Evolutionary conservation across 2,113 vertebrate species (phyloP).

Genomic region (Notothenia rossii): DNA sequence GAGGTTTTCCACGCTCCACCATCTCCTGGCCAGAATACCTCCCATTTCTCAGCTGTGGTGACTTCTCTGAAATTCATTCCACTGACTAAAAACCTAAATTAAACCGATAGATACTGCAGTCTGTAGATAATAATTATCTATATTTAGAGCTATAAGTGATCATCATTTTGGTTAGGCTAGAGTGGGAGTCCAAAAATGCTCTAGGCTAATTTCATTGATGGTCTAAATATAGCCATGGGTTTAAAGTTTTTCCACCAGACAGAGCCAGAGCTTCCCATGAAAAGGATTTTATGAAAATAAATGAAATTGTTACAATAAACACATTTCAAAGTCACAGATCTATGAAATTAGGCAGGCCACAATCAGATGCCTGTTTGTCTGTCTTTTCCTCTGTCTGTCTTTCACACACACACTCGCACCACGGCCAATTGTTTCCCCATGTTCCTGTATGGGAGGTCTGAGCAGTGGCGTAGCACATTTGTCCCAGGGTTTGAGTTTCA

Average conservation of each 20-base stretch:
- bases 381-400: conserved; percentile 39
- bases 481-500: conserved; percentile 46
- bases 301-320: conserved; percentile 67
- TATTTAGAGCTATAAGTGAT: conserved; percentile 75
- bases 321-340: conserved; percentile 67
- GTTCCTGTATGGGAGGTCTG: conserved; percentile 52
- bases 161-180: conserved; percentile 73
- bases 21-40: conserved; percentile 60
- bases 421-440: conserved; percentile 47
- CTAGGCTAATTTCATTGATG: conserved; percentile 67
- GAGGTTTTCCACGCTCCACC: conserved; percentile 60
- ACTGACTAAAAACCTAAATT: conserved; percentile 69
- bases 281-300: conserved; percentile 65
- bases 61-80: conserved; percentile 63
- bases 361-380: conserved; percentile 58
- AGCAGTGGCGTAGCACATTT: conserved; percentile 46
- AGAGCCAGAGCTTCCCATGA: conserved; percentile 44
- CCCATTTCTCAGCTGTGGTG: conserved; percentile 66
- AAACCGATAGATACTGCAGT: conserved; percentile 72
- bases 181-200: conserved; percentile 42
- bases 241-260: conserved; percentile 44
- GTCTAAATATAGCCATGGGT: conserved; percentile 71
- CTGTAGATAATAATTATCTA: conserved; percentile 71
- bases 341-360: conserved; percentile 51
- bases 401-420: background rate